Evolutionary conservation across 2,113 vertebrate species (phyloP).

Genomic region (Nicator chloris): DNA sequence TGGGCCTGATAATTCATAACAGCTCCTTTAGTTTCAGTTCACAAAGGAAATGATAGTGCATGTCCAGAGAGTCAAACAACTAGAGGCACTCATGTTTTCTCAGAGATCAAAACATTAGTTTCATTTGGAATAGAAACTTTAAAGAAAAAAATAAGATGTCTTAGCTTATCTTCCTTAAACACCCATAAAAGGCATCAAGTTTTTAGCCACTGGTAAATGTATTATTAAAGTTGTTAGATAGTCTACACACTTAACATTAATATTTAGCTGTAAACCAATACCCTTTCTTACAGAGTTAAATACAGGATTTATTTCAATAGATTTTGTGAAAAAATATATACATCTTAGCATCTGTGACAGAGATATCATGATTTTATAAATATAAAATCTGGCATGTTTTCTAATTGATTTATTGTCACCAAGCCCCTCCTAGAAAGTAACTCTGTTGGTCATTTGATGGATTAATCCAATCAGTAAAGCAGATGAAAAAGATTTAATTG

Average conservation of each 20-base stretch:
- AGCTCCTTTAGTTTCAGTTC: not conserved
- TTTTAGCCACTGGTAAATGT: not conserved
- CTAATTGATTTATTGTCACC: not conserved
- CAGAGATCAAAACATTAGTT: not conserved
- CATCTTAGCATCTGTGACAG: not conserved
- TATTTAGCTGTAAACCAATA: not conserved
- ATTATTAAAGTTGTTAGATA: not conserved
- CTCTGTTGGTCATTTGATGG: not conserved
- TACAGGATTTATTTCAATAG: not conserved
- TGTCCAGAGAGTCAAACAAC: not conserved
- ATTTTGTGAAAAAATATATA: not conserved
- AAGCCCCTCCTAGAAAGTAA: not conserved
- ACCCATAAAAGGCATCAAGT: not conserved
- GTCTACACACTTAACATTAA: not conserved
- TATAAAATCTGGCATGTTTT: not conserved
- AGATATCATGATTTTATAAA: not conserved
- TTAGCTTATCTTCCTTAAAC: not conserved
- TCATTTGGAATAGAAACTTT: not conserved
- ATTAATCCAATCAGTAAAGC: not conserved
- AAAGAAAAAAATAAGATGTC: not conserved
- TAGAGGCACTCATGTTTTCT: not conserved
- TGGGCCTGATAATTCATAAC: not conserved
- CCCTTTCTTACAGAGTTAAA: not conserved
- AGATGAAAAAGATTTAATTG: not conserved
- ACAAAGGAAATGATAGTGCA: not conserved